Base-by-base conservation (phyloP, 2,797 vertebrate species). In the Mycteria americana region DNA sequence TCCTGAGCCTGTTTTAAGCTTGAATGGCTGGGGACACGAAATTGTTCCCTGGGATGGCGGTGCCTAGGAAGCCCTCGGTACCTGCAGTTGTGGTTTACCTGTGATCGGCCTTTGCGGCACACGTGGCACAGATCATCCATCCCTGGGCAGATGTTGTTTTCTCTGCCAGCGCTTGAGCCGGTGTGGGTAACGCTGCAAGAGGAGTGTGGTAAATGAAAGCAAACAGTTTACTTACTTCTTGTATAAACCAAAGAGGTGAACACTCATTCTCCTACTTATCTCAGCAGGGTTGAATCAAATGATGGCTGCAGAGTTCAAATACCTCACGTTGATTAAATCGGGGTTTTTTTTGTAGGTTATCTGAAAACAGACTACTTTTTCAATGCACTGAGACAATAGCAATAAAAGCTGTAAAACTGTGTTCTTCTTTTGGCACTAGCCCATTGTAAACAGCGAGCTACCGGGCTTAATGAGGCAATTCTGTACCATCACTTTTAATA, bases 401-500 rank as follows among this genome's bases (percentile, higher is more conserved):
- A 96, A 91, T 83, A 88, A 81, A 90, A 92, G 60, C 76, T 67
- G 76, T 95, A 85, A 92, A 92, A 92, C 72, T 79, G 24, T 95
- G 92, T 89, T 93, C 85, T 92, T 89, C 45, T 59, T 70, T 77
- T 97, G 96, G 85, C 63, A 94, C 18, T 48, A 88, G 72, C 73
- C 76, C 94, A 96, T 23, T 67, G 68, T 94, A 97, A 96, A 97
- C 81, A 91, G 72, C 5, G 28, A 93, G 80, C 48, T 95, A 59
- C 89, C 8, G 30, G 83, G 62, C 70, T 94, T 95, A 96, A 93
- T 77, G 78, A 92, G 77, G 83, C 86, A 88, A 60, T 89, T 75
- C 84, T 95, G 67, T 91, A 60, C 80, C 79, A 87, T 93, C 56
- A 24, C 64, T 94, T 96, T 97, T 97, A 96, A 94, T 96, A 91